Evolutionary conservation across 2,888 invertebrate genomes (phyloP).

Genomic region (Phortica okadai): DNA sequence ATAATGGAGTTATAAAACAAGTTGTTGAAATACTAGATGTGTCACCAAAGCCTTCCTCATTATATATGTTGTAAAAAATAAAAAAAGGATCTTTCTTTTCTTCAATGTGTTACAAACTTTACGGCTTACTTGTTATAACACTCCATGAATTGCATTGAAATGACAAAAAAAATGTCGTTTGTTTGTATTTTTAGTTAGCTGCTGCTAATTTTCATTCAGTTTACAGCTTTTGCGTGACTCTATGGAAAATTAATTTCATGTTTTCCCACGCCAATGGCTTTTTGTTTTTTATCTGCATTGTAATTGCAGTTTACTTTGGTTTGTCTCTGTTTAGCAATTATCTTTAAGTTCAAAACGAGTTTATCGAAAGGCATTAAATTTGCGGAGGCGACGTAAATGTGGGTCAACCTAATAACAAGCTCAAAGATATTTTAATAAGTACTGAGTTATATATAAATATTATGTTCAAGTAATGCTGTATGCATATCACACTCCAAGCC

Average conservation of each 20-base stretch:
- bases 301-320: background rate
- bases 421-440: background rate
- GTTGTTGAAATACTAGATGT: too few relatives aligned
- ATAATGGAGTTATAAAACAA: too few relatives aligned
- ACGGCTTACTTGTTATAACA: background rate
- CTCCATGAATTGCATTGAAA: slow-evolving; percentile 10
- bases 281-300: slow-evolving; percentile 11
- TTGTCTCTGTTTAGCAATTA: slow-evolving; percentile 3
- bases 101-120: background rate
- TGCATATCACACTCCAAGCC: background rate
- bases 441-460: background rate
- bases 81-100: background rate
- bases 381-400: slow-evolving; percentile 18
- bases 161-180: background rate
- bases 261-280: slow-evolving; percentile 34
- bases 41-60: too few relatives aligned
- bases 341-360: slow-evolving; percentile 7
- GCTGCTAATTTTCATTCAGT: slow-evolving; percentile 8
- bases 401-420: slow-evolving; percentile 16
- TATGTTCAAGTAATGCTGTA: background rate
- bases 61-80: too few relatives aligned
- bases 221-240: slow-evolving; percentile 1
- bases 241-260: slow-evolving; percentile 34
- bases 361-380: slow-evolving; percentile 5
- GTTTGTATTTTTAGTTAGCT: slow-evolving; percentile 17